Base-by-base conservation (phyloP, 1,140 invertebrate species). In the Diabrotica virgifera region DNA sequence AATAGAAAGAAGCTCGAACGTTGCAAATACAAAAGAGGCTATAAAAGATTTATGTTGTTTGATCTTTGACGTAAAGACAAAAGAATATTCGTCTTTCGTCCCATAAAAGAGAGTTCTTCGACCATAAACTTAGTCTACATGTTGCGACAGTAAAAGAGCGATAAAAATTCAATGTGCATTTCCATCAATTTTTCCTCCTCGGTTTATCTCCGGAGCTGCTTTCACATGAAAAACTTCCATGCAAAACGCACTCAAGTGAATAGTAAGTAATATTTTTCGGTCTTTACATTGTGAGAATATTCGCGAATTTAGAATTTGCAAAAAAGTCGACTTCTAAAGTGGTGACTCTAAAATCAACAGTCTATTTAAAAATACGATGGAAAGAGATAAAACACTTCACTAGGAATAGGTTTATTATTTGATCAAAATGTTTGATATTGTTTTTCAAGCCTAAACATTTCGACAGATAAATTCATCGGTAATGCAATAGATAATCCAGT, bases 141-240 rank as follows among this genome's bases (percentile, higher is more conserved):
- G 71, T 73, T 74, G 73, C 67, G 71, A 74, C 70, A 73, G 66
- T 73, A 74, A 74, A 74, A 74, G 56, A 67, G 68, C 70, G 63
- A 74, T 73, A 73, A 72, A 73, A 73, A 73, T 73, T 72, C 73
- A 62, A 67, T 69, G 71, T 63, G 72, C 69, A 73, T 73, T 73
- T 74, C 68, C 70, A 73, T 74, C 71, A 68, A 65, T 70, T 72
- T 46, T 66, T 71, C 64, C 62, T 66, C 57, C 57, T 59, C 65
- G 63, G 70, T 64, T 66, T 69, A 63, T 59, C 61, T 68, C 64
- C 8, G 5, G 40, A 46, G 68, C 54, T 67, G 66, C 53, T 68
- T 64, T 68, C 67, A 65, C 38, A 57, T 68, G 62, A 36, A 52
- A 64, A 63, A 64, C 51, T 67, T 59, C 40, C 54, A 63, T 63